phyloP scores from a whole-genome alignment of 2,888 invertebrate species.

The Cheilosia vulpina region DNA sequence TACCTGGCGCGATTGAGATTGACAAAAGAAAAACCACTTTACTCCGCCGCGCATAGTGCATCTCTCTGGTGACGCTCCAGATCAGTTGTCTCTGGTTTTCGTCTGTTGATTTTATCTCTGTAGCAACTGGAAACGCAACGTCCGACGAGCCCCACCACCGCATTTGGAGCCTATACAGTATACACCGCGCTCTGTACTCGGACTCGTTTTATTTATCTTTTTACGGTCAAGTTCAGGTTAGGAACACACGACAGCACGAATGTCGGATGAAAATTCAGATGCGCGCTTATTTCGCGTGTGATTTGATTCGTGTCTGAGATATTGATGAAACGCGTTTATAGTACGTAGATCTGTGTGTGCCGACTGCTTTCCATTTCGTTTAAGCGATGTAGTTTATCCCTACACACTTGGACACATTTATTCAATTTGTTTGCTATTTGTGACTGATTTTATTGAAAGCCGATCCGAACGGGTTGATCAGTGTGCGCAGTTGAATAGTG shows the following conservation, averaged over 20 bases:
- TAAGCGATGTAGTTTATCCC: constrained; percentile 40
- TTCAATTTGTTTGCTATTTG: constrained; percentile 39
- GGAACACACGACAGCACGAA: constrained; percentile 47
- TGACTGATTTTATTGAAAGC: constrained; percentile 34
- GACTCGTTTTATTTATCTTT: constrained; percentile 62
- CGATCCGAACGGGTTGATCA: constrained; percentile 35
- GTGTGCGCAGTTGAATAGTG: constrained; percentile 25
- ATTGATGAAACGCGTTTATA: constrained; percentile 41
- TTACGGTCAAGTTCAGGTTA: constrained; percentile 74
- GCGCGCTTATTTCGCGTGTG: constrained; percentile 5
- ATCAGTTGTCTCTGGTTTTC: constrained; percentile 30
- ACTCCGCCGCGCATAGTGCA: constrained; percentile 13
- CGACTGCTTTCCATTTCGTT: constrained; percentile 61
- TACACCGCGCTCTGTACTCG: constrained; percentile 6
- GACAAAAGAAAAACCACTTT: constrained; percentile 48
- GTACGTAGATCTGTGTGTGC: constrained; percentile 29
- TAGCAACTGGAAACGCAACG: not conserved
- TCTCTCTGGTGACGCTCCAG: constrained; percentile 40
- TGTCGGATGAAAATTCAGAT: constrained; percentile 47
- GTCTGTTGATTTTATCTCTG: constrained; percentile 56
- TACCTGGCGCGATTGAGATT: constrained; percentile 60
- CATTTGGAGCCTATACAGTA: constrained; percentile 24
- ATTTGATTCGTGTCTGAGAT: constrained; percentile 22
- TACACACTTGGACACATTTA: constrained; percentile 13
- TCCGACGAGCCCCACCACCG: constrained; percentile 30